Evolutionary conservation across 2,888 invertebrate genomes (phyloP).

Genomic region (Caenorhabditis sp.): DNA sequence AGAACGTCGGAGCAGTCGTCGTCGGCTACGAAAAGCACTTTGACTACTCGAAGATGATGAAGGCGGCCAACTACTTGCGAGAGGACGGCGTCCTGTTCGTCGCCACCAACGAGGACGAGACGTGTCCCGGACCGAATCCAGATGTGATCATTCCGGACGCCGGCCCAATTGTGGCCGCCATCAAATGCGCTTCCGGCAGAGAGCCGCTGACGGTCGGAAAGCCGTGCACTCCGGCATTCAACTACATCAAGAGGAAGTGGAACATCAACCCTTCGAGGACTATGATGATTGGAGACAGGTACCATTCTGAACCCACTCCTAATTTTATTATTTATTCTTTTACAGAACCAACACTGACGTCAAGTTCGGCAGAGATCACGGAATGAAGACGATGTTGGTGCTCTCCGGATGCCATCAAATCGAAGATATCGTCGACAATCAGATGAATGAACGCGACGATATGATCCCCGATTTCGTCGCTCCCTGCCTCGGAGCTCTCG

Average conservation of each 20-base stretch:
- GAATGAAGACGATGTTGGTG: slow-evolving; percentile 91
- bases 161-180: slow-evolving; percentile 88
- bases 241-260: slow-evolving; percentile 83
- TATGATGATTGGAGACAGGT: slow-evolving; percentile 93
- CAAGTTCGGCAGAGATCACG: slow-evolving; percentile 89
- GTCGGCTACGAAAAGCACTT: slow-evolving; percentile 95
- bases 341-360: slow-evolving; percentile 88
- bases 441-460: slow-evolving; percentile 70
- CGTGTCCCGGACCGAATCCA: slow-evolving; percentile 84
- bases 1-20: slow-evolving; percentile 88
- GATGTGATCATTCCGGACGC: slow-evolving; percentile 84
- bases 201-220: slow-evolving; percentile 85
- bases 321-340: not conserved
- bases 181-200: slow-evolving; percentile 88
- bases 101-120: slow-evolving; percentile 94
- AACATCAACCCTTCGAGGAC: slow-evolving; percentile 88
- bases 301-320: slow-evolving; percentile 1
- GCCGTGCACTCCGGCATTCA: slow-evolving; percentile 88
- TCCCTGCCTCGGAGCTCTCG: slow-evolving; percentile 72
- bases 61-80: slow-evolving; percentile 89
- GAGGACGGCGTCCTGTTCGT: slow-evolving; percentile 83
- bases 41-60: slow-evolving; percentile 91
- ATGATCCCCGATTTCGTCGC: slow-evolving; percentile 78
- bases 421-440: slow-evolving; percentile 72
- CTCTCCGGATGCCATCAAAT: slow-evolving; percentile 76